Conservation (phyloP, 2,113 vertebrate species). For the Pampusana beccarii region DNA sequence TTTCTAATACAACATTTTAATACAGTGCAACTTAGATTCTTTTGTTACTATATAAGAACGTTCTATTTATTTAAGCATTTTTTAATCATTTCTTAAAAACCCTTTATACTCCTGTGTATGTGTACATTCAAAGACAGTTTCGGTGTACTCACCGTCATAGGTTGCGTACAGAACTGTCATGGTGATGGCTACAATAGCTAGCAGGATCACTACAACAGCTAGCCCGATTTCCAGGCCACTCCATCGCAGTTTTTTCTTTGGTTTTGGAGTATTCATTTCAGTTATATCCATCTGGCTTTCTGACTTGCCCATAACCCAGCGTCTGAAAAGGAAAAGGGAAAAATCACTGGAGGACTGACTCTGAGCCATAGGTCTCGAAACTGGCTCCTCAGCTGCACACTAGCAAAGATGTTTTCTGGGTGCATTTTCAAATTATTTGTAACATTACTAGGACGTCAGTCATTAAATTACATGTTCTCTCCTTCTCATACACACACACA, state of each 20-base stretch:
- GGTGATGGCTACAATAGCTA: constrained; percentile 84
- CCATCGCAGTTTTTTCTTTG: constrained; percentile 85
- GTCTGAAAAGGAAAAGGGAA: constrained; percentile 69
- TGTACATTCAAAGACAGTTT: neutral
- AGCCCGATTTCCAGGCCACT: constrained; percentile 89
- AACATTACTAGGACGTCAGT: neutral
- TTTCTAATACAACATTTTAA: neutral
- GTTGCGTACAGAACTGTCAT: constrained; percentile 89
- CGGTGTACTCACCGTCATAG: constrained; percentile 73
- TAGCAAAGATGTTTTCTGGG: neutral
- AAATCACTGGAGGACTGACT: neutral
- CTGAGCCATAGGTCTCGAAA: neutral
- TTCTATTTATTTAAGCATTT: neutral
- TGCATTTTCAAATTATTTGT: neutral
- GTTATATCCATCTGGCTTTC: constrained; percentile 93
- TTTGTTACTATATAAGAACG: neutral
- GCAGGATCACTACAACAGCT: constrained; percentile 81
- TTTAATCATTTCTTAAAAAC: neutral
- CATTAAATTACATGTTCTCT: neutral
- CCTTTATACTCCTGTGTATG: neutral
- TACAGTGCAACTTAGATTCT: neutral
- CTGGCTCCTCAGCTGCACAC: neutral
- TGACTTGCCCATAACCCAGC: constrained; percentile 85
- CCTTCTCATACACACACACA: neutral
- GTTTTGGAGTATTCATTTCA: constrained; percentile 87